Percentiles rank a stretch among this genome's conserved stretches.
phyloP scores from a whole-genome alignment of 2,113 vertebrate species.

The Enhydra lutris region DNA sequence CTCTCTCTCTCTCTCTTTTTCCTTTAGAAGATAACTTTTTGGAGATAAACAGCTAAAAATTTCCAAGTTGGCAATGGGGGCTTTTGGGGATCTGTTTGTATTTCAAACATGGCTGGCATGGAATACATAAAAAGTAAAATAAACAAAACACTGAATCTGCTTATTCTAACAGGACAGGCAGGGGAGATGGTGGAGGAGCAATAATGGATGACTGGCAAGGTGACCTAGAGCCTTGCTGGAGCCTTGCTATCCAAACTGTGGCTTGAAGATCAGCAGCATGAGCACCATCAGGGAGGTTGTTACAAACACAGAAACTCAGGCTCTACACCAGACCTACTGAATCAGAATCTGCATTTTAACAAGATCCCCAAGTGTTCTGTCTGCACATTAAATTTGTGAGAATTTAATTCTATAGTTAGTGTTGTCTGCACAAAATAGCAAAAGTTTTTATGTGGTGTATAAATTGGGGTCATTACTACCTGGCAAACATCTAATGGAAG shows the following conservation, averaged over 20 bases:
- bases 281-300: neutral
- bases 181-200: neutral
- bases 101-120: slow-evolving; percentile 32
- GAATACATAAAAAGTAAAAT: slow-evolving; percentile 6
- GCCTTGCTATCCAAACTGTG: neutral
- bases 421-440: neutral
- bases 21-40: slow-evolving; percentile 39
- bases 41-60: slow-evolving; percentile 33
- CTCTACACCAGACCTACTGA: neutral
- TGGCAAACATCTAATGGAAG: neutral
- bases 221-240: neutral
- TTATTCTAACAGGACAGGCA: neutral
- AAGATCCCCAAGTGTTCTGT: neutral
- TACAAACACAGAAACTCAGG: neutral
- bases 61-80: neutral
- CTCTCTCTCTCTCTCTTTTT: neutral
- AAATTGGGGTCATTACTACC: neutral
- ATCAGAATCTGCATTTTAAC: neutral
- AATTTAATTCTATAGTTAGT: neutral
- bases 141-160: neutral
- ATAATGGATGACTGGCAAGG: neutral
- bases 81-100: slow-evolving; percentile 13
- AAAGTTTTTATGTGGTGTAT: neutral
- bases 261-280: too few species aligned
- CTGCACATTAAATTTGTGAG: neutral